Evolutionary conservation across 2,888 invertebrate genomes (phyloP).

Genomic region (Iselma pallidipennis): DNA sequence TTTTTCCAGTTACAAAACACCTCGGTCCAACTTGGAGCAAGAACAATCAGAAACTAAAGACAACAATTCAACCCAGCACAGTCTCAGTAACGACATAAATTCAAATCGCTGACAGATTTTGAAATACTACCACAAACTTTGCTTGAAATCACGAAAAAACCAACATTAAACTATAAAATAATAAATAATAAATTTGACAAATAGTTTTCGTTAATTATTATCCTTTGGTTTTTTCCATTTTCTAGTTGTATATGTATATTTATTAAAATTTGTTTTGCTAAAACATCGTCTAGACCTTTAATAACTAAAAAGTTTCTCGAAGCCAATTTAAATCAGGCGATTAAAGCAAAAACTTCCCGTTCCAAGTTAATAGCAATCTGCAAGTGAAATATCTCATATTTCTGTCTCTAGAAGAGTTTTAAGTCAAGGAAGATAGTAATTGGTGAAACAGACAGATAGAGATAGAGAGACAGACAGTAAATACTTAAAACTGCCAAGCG

Average conservation of each 20-base stretch:
- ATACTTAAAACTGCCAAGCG: conserved; percentile 36
- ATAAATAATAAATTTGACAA: neutral
- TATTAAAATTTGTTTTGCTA: neutral
- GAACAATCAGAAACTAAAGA: neutral
- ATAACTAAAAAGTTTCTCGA: neutral
- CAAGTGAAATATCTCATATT: conserved; percentile 25
- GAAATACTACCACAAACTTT: neutral
- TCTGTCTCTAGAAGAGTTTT: neutral
- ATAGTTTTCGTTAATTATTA: neutral
- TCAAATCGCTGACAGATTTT: neutral
- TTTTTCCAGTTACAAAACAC: neutral
- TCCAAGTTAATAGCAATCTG: conserved; percentile 19
- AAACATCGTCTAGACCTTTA: neutral
- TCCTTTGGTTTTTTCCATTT: neutral
- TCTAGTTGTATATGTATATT: too few species aligned
- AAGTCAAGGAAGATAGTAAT: neutral
- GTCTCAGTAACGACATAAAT: neutral
- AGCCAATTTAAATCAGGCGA: neutral
- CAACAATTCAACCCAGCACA: neutral
- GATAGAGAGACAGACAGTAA: conserved; percentile 15
- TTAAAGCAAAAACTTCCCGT: neutral
- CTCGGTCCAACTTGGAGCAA: neutral
- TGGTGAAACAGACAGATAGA: neutral
- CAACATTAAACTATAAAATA: neutral
- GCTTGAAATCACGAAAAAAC: neutral